These are phyloP conservation scores for Puffinus mauretanicus DNA, from an alignment of 2,113 vertebrate genomes.

Conservation along the genomic window DNA sequence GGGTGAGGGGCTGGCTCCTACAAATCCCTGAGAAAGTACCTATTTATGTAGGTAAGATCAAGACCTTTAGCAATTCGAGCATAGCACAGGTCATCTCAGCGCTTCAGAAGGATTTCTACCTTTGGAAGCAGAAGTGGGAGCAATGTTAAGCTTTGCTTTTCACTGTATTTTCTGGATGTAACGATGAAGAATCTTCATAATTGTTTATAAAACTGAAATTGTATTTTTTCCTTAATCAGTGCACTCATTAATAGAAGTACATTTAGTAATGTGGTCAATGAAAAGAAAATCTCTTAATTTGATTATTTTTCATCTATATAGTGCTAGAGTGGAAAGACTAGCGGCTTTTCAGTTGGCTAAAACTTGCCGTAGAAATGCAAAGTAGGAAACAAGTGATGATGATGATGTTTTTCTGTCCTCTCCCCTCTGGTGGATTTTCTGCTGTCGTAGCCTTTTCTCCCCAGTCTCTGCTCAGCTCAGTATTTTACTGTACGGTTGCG, in stretches of 20 bases:
- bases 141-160: neutral
- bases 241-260: neutral
- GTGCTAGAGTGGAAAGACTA: too few species aligned
- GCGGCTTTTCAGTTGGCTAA: neutral
- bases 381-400: neutral
- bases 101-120: neutral
- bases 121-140: neutral
- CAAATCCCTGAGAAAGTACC: too few species aligned
- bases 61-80: neutral
- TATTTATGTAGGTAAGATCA: neutral
- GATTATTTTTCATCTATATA: neutral
- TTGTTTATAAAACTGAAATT: neutral
- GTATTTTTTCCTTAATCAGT: neutral
- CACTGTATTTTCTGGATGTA: neutral
- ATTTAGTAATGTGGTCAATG: neutral
- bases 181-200: too few species aligned
- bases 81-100: neutral
- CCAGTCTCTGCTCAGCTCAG: neutral
- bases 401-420: neutral
- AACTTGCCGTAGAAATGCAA: neutral
- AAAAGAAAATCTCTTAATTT: neutral
- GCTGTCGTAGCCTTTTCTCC: neutral
- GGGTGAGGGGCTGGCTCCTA: neutral
- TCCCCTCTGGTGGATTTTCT: neutral
- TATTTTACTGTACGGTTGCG: fast-evolving